Conservation (phyloP, 2,797 vertebrate species). For the Delichon dasypus region DNA sequence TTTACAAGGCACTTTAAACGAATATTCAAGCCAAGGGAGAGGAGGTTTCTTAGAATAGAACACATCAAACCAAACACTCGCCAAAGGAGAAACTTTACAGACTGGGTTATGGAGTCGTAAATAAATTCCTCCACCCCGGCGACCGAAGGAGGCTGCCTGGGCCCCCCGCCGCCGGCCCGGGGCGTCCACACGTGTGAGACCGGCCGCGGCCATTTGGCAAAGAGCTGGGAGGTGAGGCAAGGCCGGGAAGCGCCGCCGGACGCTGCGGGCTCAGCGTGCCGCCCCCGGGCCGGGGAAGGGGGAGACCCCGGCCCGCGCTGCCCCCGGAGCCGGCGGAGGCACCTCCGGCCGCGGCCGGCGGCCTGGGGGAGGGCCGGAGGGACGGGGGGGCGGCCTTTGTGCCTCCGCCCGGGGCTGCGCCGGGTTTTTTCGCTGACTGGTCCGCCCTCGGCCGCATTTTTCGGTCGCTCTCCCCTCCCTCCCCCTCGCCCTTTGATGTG, state of each 20-base stretch:
- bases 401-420: background rate
- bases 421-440: background rate
- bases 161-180: background rate
- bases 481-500: constrained; percentile 40
- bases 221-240: background rate
- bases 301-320: background rate
- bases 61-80: background rate
- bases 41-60: background rate
- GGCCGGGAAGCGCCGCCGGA: background rate
- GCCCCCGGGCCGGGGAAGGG: background rate
- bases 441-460: constrained; percentile 32
- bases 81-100: background rate
- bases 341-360: background rate
- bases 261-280: background rate
- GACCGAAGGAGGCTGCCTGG: background rate
- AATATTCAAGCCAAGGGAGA: background rate
- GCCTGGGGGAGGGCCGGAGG: background rate
- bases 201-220: constrained; percentile 43
- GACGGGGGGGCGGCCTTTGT: background rate
- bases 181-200: background rate
- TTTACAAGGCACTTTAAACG: background rate
- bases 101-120: background rate
- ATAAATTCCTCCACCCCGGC: background rate
- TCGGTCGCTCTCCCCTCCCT: background rate
- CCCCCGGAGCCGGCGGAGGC: background rate